Evolutionary conservation across 2,113 vertebrate genomes (phyloP).

Genomic region (Romanogobio albipinnatus): DNA sequence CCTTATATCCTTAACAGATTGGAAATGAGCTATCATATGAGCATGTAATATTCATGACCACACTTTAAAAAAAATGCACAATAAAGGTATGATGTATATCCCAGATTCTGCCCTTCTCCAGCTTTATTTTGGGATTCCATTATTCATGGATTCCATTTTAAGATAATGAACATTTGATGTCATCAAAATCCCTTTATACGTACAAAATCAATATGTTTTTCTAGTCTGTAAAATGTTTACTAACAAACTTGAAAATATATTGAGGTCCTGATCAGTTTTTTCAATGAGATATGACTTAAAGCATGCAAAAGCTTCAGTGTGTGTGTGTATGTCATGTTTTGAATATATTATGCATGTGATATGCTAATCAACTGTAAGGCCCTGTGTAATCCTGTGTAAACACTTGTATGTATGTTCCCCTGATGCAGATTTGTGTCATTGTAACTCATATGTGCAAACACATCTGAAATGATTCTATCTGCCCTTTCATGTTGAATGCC

Average conservation of each 20-base stretch:
- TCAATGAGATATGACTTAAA: neutral
- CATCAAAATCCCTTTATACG: neutral
- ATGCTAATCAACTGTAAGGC: neutral
- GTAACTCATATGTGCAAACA: neutral
- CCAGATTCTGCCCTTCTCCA: too few species aligned
- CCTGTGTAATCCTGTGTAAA: neutral
- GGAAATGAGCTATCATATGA: too few species aligned
- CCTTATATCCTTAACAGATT: neutral
- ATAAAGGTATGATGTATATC: too few species aligned
- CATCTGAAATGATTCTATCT: slow-evolving; percentile 16
- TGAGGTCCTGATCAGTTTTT: neutral
- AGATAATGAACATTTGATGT: neutral
- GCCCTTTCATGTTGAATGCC: slow-evolving; percentile 26
- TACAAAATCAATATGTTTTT: neutral
- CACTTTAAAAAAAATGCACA: too few species aligned
- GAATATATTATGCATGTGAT: neutral
- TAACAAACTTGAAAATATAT: neutral
- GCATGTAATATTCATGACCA: too few species aligned
- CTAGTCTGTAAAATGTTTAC: neutral
- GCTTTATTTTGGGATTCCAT: too few species aligned
- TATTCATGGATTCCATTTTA: neutral
- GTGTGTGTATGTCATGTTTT: neutral
- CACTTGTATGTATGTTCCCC: slow-evolving; percentile 7
- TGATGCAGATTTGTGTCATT: slow-evolving; percentile 8
- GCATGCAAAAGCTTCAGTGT: neutral